Evolutionary conservation across 2,888 invertebrate species (phyloP), one percentile per base, ranked within the genome.

Genomic region (Carterocephalus palaemon): DNA sequence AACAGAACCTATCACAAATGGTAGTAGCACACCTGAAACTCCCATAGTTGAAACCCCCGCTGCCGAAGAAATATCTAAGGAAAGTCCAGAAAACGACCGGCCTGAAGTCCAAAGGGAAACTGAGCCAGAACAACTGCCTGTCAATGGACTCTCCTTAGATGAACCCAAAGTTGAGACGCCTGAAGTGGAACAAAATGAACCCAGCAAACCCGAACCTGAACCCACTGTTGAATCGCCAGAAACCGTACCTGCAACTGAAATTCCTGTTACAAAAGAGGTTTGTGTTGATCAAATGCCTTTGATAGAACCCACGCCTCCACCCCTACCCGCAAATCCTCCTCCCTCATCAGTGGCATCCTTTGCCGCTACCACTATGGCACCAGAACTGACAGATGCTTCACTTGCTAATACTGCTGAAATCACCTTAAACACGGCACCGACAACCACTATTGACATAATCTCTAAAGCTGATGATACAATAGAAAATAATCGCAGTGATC

Each of bases 291-390:
- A 75, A 78, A 72, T 77, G 89, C 89, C 90, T 88, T 88, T 89
- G 89, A 80, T 84, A 80, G 90, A 90, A 75, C 84, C 89, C 78
- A 75, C 88, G 72, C 92, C 92, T 78, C 92, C 92, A 71, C 92
- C 92, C 62, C 89, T 92, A 70, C 92, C 92, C 59, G 89, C 90
- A 71, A 91, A 90, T 71, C 92, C 92, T 70, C 92, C 92, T 73
- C 92, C 92, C 61, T 92, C 91, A 67, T 91, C 92, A 81, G 91
- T 92, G 84, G 91, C 90, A 75, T 91, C 91, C 63, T 92, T 92
- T 79, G 92, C 92, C 75, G 90, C 90, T 70, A 89, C 89, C 70
- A 90, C 90, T 54, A 90, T 90, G 89, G 90, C 90, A 71, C 88
- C 81, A 60, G 85, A 85, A 65, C 59, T 75, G 68, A 69, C 79